Evolutionary conservation across 2,797 vertebrate species (phyloP).

Genomic region (Anguilla pacifica): DNA sequence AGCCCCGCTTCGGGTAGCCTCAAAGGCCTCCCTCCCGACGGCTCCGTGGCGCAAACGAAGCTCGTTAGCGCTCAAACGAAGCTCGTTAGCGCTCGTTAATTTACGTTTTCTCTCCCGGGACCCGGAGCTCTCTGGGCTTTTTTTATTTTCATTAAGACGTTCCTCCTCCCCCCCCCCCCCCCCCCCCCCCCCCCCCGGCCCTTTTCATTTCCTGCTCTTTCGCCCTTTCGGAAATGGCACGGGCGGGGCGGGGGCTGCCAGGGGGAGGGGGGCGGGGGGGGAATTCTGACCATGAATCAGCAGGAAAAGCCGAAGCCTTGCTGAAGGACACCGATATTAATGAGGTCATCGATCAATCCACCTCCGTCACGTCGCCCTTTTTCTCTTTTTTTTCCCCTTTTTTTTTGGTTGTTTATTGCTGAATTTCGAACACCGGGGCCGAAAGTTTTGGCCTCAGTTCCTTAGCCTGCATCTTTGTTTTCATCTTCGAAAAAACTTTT

Average conservation of each 20-base stretch:
- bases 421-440: background rate
- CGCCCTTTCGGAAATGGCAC: background rate
- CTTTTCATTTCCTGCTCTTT: background rate
- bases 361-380: background rate
- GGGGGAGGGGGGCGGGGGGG: background rate
- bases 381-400: no score
- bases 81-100: background rate
- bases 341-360: slow-evolving; percentile 10
- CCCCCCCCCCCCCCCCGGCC: background rate
- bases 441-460: background rate
- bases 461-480: background rate
- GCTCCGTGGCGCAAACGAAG: background rate
- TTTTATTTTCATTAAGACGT: background rate
- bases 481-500: background rate
- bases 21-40: background rate
- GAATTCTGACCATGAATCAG: slow-evolving; percentile 6
- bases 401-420: background rate
- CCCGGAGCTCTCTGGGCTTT: background rate
- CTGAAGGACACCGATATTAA: background rate
- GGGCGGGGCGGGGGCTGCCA: background rate
- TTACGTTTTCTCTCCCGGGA: background rate
- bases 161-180: background rate
- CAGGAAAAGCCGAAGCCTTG: background rate
- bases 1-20: background rate
- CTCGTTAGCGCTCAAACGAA: background rate